Conservation (phyloP, 2,113 vertebrate genomes). For the Notarius lentiginosus region DNA sequence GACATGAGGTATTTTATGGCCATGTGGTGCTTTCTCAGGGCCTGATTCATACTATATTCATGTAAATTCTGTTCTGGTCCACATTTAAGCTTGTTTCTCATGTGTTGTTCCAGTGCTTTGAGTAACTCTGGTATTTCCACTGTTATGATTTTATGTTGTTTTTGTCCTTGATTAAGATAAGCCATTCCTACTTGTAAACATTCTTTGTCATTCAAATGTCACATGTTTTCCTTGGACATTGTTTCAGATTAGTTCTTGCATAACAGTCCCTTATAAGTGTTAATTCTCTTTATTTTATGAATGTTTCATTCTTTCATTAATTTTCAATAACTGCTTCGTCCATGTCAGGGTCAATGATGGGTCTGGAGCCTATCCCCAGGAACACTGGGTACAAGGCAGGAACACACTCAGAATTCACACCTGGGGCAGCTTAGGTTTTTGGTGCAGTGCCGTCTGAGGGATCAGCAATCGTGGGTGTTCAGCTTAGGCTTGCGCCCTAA, state of each 20-base stretch:
- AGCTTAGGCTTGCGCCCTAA: no score
- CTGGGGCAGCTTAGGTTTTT: not conserved
- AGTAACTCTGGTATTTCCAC: not conserved
- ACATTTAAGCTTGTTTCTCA: conserved; percentile 9
- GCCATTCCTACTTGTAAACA: not conserved
- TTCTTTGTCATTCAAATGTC: not conserved
- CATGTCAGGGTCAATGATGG: not conserved
- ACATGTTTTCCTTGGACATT: not conserved
- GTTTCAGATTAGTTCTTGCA: not conserved
- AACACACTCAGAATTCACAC: not conserved
- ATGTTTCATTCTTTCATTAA: not conserved
- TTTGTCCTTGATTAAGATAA: not conserved
- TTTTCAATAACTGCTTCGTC: not conserved
- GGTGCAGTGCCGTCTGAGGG: no score
- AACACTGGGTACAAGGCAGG: not conserved
- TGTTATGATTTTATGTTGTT: not conserved
- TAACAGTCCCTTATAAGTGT: not conserved
- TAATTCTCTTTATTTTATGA: not conserved
- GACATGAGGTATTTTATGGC: not conserved
- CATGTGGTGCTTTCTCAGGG: conserved; percentile 61
- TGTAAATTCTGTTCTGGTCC: not conserved
- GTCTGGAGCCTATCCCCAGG: not conserved
- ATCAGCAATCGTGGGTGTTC: no score
- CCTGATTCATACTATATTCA: conserved; percentile 43
- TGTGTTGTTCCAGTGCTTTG: not conserved